phyloP scores from a whole-genome alignment of 2,113 vertebrate genomes.

The Lophius piscatorius region DNA sequence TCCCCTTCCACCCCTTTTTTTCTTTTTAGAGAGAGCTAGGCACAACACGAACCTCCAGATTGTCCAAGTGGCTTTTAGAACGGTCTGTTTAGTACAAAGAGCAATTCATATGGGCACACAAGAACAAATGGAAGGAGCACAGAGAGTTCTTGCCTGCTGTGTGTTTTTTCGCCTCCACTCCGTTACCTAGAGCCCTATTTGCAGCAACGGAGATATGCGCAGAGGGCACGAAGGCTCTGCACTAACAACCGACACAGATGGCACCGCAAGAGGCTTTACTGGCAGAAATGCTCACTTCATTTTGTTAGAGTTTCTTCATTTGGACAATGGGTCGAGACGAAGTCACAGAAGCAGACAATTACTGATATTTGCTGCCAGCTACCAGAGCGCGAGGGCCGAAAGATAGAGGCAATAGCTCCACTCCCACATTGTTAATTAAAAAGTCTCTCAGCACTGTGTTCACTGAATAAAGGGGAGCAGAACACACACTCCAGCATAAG shows the following conservation, averaged over 20 bases:
- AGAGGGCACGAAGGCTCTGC: constrained; percentile 13
- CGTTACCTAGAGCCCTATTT: constrained; percentile 33
- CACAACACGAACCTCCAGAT: constrained; percentile 41
- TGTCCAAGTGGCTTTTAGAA: constrained; percentile 24
- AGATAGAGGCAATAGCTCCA: constrained; percentile 49
- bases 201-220: constrained; percentile 32
- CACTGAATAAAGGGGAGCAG: constrained; percentile 45
- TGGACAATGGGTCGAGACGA: constrained; percentile 52
- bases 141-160: constrained; percentile 25
- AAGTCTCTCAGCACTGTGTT: constrained; percentile 47
- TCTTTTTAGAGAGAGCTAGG: constrained; percentile 14
- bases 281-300: constrained; percentile 62
- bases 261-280: constrained; percentile 23
- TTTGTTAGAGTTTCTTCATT: constrained; percentile 58
- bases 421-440: constrained; percentile 73
- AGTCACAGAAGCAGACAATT: constrained; percentile 68
- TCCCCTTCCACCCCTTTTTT: background rate
- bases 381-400: constrained; percentile 38
- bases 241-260: constrained; percentile 35
- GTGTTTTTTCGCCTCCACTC: background rate
- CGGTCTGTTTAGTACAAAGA: constrained; percentile 30
- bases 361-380: constrained; percentile 73
- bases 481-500: constrained; percentile 18
- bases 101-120: constrained; percentile 24
- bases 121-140: constrained; percentile 39